Conservation (phyloP, 2,113 vertebrate genomes). For the Rhizomys pruinosus region DNA sequence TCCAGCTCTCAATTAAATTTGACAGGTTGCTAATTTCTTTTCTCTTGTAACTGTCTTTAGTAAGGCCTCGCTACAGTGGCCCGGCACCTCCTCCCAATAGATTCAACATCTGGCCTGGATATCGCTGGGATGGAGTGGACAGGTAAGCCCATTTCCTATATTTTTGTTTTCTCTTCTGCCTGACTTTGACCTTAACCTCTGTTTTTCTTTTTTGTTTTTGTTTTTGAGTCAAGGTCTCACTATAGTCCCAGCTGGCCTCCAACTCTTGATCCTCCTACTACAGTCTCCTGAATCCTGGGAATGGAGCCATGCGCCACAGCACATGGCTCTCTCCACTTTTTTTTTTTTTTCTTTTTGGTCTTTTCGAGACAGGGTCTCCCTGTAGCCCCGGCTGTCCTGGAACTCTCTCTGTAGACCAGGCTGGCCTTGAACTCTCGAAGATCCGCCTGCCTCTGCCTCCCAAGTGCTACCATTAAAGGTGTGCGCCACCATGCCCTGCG, state of each 20-base stretch:
- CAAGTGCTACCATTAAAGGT: too few relatives aligned
- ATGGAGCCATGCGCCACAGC: not conserved
- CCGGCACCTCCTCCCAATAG: constrained; percentile 95
- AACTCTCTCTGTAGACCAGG: too few relatives aligned
- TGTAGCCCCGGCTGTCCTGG: too few relatives aligned
- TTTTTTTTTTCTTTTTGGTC: too few relatives aligned
- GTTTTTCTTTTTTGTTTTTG: not conserved
- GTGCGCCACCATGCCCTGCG: too few relatives aligned
- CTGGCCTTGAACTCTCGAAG: too few relatives aligned
- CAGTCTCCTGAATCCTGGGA: not conserved
- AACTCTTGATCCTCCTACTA: not conserved
- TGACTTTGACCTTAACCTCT: not conserved
- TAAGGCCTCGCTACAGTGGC: constrained; percentile 93
- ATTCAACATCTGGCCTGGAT: constrained; percentile 94
- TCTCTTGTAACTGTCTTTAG: constrained; percentile 81
- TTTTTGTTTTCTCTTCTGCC: constrained; percentile 23
- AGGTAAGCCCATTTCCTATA: constrained; percentile 85
- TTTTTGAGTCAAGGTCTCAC: not conserved
- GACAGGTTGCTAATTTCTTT: not conserved
- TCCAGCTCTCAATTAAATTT: not conserved
- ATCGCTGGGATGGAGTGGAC: constrained; percentile 98
- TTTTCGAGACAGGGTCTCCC: too few relatives aligned
- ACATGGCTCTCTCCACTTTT: not conserved
- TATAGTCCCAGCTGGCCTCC: not conserved
- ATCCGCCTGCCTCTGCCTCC: too few relatives aligned